Evolutionary conservation across 2,797 vertebrate genomes (phyloP), one percentile per base, ranked within the genome.

Genomic region (Miichthys miiuy): DNA sequence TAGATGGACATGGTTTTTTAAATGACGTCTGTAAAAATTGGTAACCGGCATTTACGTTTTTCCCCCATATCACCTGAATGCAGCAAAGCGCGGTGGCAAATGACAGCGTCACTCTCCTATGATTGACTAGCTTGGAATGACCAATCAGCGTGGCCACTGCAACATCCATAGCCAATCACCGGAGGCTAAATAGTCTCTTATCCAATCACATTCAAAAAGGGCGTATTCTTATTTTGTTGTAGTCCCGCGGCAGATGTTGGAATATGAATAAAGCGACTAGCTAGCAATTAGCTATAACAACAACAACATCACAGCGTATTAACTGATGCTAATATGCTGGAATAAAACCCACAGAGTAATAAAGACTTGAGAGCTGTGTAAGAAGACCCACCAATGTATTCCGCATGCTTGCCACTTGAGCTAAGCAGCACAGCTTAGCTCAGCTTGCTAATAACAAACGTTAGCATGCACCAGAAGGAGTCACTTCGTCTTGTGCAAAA

Each of bases 381-480:
- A 30, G 10, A 25, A 18, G 23, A 11, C 20, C 4, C 7, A 25
- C 1, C 4, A 1, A 2, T 47, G 8, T 16, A 1, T 20, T 71
- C 1, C 2, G 1, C 14, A 10, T 70, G 20, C 17, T 57, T 54
- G 5, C 6, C 11, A 18, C 17, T 5, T 46, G 10, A 68, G 71
- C 56, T 38, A 13, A 52, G n/a, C 38, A 23, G 47, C n/a, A 54
- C 41, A 48, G 46, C 25, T 7, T 30, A 38, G 34, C 34, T 38
- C 8, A 55, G 16, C 6, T 20, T 57, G 88, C 84, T 91, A 89
- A 82, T 18, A 88, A 81, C 80, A 88, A 75, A 70, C 51, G 67
- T 87, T 90, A 93, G 87, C 90, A 90, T 87, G 88, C 34, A 66
- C 50, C 47, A 46, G 42, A 63, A 72, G 16, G 48, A 66, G 61